phyloP scores from a whole-genome alignment of 2,797 vertebrate genomes.

The Enteromius paludinosus region DNA sequence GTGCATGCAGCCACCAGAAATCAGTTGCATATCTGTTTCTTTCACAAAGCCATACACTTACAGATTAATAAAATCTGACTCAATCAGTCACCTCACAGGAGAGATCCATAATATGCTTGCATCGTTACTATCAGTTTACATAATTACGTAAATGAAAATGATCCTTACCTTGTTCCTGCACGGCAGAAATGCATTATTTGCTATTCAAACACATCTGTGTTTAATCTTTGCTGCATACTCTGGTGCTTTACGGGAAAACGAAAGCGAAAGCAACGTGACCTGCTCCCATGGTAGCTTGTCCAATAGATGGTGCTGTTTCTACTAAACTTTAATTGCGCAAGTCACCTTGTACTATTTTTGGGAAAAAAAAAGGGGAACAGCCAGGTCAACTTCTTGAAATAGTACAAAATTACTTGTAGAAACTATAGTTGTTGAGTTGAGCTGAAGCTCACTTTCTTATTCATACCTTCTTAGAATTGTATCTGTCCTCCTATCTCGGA shows the following conservation, averaged over 20 bases:
- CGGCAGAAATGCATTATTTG: background rate
- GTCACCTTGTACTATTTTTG: background rate
- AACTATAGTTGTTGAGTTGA: background rate
- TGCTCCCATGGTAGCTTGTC: no score
- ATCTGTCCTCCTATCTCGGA: background rate
- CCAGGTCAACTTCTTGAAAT: background rate
- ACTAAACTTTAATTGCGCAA: background rate
- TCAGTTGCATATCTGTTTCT: background rate
- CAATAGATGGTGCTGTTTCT: conserved; percentile 31
- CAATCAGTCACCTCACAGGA: background rate
- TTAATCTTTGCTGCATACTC: background rate
- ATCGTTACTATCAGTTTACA: background rate
- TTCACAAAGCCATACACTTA: background rate
- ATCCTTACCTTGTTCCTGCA: background rate
- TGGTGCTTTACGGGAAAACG: conserved; percentile 52
- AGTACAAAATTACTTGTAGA: background rate
- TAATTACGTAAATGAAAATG: background rate
- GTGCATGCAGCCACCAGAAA: background rate
- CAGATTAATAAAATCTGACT: background rate
- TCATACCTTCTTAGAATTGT: background rate
- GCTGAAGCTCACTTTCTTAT: background rate
- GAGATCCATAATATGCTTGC: background rate
- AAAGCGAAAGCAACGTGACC: conserved; percentile 52
- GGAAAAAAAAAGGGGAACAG: background rate
- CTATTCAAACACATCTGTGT: background rate